A percentile compares a stretch with the other conserved stretches of the same genome.
phyloP scores from a whole-genome alignment of 2,888 invertebrate species.

The Acleris emargana region DNA sequence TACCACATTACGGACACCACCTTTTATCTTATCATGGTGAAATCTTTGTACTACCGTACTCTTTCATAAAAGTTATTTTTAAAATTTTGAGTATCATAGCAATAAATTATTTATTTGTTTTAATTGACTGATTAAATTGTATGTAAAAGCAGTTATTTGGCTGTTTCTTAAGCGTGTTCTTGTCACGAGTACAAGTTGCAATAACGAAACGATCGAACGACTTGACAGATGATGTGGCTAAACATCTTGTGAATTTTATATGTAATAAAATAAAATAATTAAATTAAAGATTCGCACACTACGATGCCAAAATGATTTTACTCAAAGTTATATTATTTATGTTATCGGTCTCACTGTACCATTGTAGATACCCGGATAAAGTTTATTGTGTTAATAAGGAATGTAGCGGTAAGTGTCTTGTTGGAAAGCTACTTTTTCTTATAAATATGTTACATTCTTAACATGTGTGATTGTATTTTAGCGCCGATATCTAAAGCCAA shows the following conservation, averaged over 20 bases:
- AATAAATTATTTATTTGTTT: too few relatives aligned
- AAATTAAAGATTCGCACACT: constrained; percentile 46
- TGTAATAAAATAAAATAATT: constrained; percentile 54
- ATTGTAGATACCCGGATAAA: constrained; percentile 85
- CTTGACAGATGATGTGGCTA: constrained; percentile 82
- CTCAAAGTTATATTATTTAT: constrained; percentile 69
- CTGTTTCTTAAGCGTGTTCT: neutral
- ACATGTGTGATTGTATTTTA: constrained; percentile 60
- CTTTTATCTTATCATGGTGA: too few relatives aligned
- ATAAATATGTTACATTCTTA: constrained; percentile 48
- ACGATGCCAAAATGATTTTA: constrained; percentile 78
- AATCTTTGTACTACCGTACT: too few relatives aligned
- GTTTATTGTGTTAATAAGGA: constrained; percentile 87
- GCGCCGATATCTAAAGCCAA: constrained; percentile 85
- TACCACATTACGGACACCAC: neutral
- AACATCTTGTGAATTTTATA: constrained; percentile 65
- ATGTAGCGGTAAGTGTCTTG: constrained; percentile 85
- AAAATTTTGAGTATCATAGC: too few relatives aligned
- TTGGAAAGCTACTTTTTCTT: constrained; percentile 14
- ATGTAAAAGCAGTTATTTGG: neutral
- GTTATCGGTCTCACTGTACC: constrained; percentile 61
- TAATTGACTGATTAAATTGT: too few relatives aligned
- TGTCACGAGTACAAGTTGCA: constrained; percentile 4
- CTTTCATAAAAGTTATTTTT: too few relatives aligned
- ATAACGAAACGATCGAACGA: constrained; percentile 36